phyloP scores from a whole-genome alignment of 2,888 invertebrate genomes.

The Calliopum simillimum region DNA sequence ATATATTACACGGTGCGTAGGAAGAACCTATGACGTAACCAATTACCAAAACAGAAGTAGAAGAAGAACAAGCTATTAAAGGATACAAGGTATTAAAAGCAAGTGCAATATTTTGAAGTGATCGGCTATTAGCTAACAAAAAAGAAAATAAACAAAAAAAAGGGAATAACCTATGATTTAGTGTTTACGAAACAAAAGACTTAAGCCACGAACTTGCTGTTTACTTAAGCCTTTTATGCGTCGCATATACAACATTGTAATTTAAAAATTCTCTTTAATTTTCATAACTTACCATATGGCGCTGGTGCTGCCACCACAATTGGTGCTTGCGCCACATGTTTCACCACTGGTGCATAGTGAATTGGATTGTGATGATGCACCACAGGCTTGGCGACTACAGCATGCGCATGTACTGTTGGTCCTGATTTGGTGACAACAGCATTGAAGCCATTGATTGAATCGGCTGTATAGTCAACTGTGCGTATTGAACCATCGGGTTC shows the following conservation, averaged over 20 bases:
- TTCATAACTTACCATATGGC: conserved; percentile 62
- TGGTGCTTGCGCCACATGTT: conserved; percentile 55
- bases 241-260: too few relatives aligned
- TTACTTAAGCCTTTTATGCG: too few relatives aligned
- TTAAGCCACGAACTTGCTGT: conserved; percentile 15
- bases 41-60: not conserved
- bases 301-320: conserved; percentile 61
- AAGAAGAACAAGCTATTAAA: not conserved
- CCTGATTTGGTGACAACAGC: conserved; percentile 67
- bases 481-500: conserved; percentile 67
- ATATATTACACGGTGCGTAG: too few relatives aligned
- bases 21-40: too few relatives aligned
- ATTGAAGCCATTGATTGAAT: conserved; percentile 65
- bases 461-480: conserved; percentile 67
- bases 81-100: not conserved
- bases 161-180: not conserved
- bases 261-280: too few relatives aligned
- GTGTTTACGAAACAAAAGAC: conserved; percentile 19
- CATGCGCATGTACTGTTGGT: conserved; percentile 65
- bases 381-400: conserved; percentile 62
- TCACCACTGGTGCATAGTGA: conserved; percentile 56
- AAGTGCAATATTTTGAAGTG: not conserved
- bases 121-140: not conserved
- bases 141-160: not conserved
- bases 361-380: conserved; percentile 61